Conservation (phyloP, 1,140 invertebrate species). For the Bradysia coprophila region DNA sequence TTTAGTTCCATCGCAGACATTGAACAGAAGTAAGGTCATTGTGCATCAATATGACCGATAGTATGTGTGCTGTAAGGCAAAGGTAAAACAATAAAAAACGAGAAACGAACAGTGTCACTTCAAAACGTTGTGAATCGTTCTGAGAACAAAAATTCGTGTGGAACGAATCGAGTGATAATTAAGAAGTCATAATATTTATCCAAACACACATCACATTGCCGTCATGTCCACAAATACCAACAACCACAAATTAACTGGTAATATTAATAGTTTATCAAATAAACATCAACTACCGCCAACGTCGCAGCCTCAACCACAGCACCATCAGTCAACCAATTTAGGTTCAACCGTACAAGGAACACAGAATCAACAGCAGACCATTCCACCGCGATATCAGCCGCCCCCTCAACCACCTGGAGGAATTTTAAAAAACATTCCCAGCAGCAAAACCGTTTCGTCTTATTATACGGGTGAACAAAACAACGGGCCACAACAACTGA, state of each 20-base stretch:
- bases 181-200: no score
- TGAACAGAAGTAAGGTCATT: no score
- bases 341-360: slow-evolving; percentile 5
- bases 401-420: slow-evolving; percentile 35
- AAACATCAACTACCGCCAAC: neutral
- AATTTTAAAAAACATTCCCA: slow-evolving; percentile 31
- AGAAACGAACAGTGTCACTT: no score
- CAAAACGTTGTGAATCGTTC: no score
- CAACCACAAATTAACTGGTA: neutral
- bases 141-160: no score
- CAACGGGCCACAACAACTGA: slow-evolving; percentile 15
- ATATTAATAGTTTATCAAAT: neutral
- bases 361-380: slow-evolving; percentile 11
- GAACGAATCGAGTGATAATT: no score
- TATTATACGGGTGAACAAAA: slow-evolving; percentile 5
- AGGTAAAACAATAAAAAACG: no score
- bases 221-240: neutral
- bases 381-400: slow-evolving; percentile 43
- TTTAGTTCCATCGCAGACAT: no score
- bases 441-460: slow-evolving; percentile 1
- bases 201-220: neutral
- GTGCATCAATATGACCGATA: no score
- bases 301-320: neutral
- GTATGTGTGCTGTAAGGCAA: no score
- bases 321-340: neutral